phyloP scores from a whole-genome alignment of 2,113 vertebrate species.

The Peromyscus leucopus region DNA sequence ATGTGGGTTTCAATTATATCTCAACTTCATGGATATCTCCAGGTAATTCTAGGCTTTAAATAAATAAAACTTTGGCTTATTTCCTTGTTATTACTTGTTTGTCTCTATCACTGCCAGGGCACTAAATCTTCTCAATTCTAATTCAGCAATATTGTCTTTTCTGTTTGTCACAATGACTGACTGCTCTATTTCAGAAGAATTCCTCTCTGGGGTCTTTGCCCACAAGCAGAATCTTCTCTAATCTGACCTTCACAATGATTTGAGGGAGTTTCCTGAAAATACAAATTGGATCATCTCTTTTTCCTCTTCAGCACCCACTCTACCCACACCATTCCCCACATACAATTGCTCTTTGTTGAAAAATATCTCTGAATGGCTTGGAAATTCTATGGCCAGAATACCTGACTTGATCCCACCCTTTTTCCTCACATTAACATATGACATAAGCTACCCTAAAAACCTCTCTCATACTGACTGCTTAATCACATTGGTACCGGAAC shows the following conservation, averaged over 20 bases:
- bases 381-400: not conserved
- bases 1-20: not conserved
- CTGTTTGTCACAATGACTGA: not conserved
- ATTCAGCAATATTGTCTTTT: slow-evolving; percentile 2
- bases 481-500: not conserved
- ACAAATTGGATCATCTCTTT: not conserved
- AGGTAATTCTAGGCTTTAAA: not conserved
- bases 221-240: not conserved
- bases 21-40: not conserved
- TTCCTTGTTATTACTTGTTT: not conserved
- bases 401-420: not conserved
- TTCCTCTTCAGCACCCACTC: not conserved
- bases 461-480: not conserved
- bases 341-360: not conserved
- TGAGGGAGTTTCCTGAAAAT: not conserved
- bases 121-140: not conserved
- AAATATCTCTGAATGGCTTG: not conserved
- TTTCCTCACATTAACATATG: not conserved
- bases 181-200: not conserved
- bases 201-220: not conserved
- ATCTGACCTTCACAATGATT: not conserved
- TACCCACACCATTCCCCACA: not conserved
- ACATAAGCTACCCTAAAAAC: too few species aligned
- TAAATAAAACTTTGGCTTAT: not conserved
- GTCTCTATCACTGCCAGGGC: not conserved